Evolutionary conservation across 1,140 invertebrate genomes (phyloP), one percentile per base, ranked within the genome.

Genomic region (Trachymyrmex cornetzi): DNA sequence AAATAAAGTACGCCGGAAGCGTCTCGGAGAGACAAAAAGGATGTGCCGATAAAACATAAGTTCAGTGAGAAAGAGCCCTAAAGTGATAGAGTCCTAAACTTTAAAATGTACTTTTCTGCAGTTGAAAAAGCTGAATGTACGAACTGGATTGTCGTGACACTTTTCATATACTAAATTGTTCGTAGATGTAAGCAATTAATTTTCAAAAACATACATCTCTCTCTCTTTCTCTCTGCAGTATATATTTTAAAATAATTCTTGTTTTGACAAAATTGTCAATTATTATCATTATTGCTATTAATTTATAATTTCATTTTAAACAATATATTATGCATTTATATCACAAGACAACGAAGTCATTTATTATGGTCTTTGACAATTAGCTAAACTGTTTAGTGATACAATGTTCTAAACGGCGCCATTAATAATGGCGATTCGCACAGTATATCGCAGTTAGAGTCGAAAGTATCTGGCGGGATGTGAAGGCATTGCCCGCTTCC

Each of bases 11-110:
- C 88, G 85, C 69, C 24, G 88, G 67, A 89, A 90, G 72, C 85
- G 77, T 87, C 74, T 72, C 71, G 22, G 30, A 53, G 38, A 86
- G 59, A 90, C 77, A 87, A 90, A 85, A 90, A 90, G 30, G 71
- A 87, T 71, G 63, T 44, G 44, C 71, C 57, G 48, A 89, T 90
- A 88, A 90, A 90, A 90, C 86, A 90, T 86, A 90, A 90, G 89
- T 90, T 90, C 75, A 63, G 64, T 59, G 89, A 86, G 53, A 87
- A 82, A 77, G 85, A 90, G 72, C 75, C 80, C 44, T 67, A 59
- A 77, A 88, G 80, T 71, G 81, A 90, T 88, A 57, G 80, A 44
- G 38, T 44, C 38, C 9, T 77, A 86, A 90, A 90, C 89, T 90
- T 90, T 61, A 50, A 57, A 90, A 77, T 66, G 63, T 64, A 81